Evolutionary conservation across 30 jellyfish, hydroid and myxozoan species (phyloP), one percentile per base, ranked within the genome.

Genomic region (Hydractinia echinata): DNA sequence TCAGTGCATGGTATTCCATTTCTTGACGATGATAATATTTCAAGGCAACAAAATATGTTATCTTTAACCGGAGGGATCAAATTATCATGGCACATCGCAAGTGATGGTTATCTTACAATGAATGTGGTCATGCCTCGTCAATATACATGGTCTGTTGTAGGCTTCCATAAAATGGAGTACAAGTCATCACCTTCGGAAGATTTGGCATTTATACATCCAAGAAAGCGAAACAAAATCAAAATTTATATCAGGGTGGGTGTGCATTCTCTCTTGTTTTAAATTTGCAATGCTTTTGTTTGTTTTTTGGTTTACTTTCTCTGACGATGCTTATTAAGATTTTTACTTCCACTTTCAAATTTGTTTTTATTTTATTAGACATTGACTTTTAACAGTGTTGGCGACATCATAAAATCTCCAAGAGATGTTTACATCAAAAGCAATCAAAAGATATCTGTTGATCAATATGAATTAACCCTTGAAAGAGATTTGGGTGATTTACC

Each of bases 401-500:
- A 64, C 18, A 64, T 64, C 18, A 64, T n/a, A 64, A 51, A 8
- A n/a, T 64, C 74, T 64, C 39, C 9, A n/a, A 51, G 39, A 13
- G 5, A 64, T 13, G 10, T 64, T 6, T 64, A 64, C 74, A 64
- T 7, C 19, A 64, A n/a, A 51, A 51, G 39, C 51, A 64, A 64
- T 64, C 19, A 64, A 64, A 51, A 7, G 18, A 9, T n/a, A 64
- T 7, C 19, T 64, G 74, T n/a, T 13, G 74, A 64, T n/a, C 19
- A 7, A 6, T 13, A 64, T 64, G 51, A 13, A 64, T 6, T 64
- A 7, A 7, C 39, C 39, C 74, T 64, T 1, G 19, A n/a, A 13
- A 44, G 74, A n/a, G 74, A 64, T n/a, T n/a, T 64, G 51, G 51
- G 39, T 44, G 39, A 44, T 51, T 13, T 64, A 64, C 74, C 74